Base-by-base conservation (phyloP, 2,888 invertebrate species). In the Drosophila monieri region DNA sequence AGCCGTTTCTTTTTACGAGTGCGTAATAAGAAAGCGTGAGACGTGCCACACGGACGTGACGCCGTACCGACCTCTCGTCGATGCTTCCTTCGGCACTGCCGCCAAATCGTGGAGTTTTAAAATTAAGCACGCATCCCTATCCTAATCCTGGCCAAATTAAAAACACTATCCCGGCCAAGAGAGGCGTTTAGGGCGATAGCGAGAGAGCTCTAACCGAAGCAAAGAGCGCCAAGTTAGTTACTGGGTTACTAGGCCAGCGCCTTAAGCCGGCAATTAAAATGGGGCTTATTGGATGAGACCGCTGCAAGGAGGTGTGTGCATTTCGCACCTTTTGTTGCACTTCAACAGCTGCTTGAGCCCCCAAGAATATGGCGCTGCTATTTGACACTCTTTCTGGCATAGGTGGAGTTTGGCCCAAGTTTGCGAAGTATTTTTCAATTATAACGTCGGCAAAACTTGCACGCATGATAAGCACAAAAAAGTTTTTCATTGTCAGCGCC, bases 391-490 rank as follows among this genome's bases (percentile, higher is more conserved):
- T 53, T 74, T 76, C 73, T 66, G 84, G 71, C 76, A 66, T 35
- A 77, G 65, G 39, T 59, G 44, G 14, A 37, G 57, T 9, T 27
- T 8, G 27, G 27, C 52, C 43, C 58, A 66, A 81, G 68, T 88
- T 88, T 69, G 55, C 77, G 65, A 85, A 88, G 81, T 88, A 81
- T 81, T 88, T 85, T 88, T 88, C 88, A 81, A 81, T 81, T 88
- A 81, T 87, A 81, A 71, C 66, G 83, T 72, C 83, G 78, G 47
- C 60, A 61, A 67, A 83, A 77, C 83, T 79, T 79, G 84, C 86
- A 81, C 88, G 80, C 80, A 87, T 81, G 80, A 81, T 81, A 77
- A 81, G 88, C 80, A 74, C 80, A 74, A 62, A 73, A 88, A 81
- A 81, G 73, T 81, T 81, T 57, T 65, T 71, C 88, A 79, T 74